Conservation (phyloP, 2,797 vertebrate genomes). For the Notolepis coatsorum region DNA sequence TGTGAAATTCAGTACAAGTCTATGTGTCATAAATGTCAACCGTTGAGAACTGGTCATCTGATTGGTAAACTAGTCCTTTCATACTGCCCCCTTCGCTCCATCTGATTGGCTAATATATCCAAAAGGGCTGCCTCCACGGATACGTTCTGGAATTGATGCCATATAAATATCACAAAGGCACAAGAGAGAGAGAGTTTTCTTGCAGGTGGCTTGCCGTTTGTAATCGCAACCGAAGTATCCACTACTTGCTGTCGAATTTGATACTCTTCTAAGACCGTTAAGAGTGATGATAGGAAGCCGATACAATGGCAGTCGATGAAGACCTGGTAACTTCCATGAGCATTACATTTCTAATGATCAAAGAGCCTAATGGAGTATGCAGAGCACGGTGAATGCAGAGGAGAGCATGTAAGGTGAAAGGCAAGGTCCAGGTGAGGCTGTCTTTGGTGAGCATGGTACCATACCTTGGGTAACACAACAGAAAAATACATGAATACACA, state of each 20-base stretch:
- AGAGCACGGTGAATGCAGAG: conserved; percentile 27
- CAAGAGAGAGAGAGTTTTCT: conserved; percentile 16
- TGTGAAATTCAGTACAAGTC: conserved; percentile 25
- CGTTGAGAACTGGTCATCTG: neutral
- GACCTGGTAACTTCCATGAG: neutral
- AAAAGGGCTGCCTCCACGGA: conserved; percentile 5
- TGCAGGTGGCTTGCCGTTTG: conserved; percentile 1
- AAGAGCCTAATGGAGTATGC: conserved; percentile 20
- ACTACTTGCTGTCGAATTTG: neutral
- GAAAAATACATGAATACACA: conserved; percentile 31
- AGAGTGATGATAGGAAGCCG: conserved; percentile 16
- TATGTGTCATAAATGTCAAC: conserved; percentile 19
- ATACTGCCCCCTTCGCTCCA: neutral
- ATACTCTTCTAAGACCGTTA: conserved; percentile 4
- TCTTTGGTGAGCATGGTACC: conserved; percentile 64
- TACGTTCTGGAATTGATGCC: conserved; percentile 38
- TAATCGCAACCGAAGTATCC: neutral
- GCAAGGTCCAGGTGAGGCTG: conserved; percentile 55
- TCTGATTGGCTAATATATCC: conserved; percentile 19
- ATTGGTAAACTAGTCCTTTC: conserved; percentile 2
- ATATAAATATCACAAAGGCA: conserved; percentile 37
- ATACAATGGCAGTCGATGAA: neutral
- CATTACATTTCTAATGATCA: conserved; percentile 12
- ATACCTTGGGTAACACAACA: conserved; percentile 43
- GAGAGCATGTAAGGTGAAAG: conserved; percentile 28